Conservation (phyloP, 2,797 vertebrate genomes). For the Anomalospiza imberbis region DNA sequence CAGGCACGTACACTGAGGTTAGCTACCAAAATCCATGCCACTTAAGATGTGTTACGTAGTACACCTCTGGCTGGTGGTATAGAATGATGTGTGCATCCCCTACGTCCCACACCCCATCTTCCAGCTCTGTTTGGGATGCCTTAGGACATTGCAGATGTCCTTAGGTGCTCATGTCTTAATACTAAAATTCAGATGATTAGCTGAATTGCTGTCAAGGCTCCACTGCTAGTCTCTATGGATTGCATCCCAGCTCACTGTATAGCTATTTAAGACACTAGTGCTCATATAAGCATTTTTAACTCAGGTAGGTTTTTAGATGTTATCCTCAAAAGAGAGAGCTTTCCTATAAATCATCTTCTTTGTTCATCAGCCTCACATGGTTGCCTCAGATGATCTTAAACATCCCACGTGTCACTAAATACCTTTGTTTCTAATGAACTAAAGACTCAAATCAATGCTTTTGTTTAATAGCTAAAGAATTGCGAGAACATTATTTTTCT, state of each 20-base stretch:
- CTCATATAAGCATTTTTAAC: background rate
- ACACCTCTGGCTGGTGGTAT: background rate
- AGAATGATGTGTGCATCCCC: background rate
- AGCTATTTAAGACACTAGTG: background rate
- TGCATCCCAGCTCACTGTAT: background rate
- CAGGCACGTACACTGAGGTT: background rate
- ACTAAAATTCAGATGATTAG: background rate
- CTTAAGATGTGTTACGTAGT: background rate
- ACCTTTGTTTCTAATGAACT: background rate
- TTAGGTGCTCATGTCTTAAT: background rate
- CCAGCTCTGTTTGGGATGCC: background rate
- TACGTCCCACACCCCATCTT: background rate
- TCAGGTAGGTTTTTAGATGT: background rate
- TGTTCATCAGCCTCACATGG: background rate
- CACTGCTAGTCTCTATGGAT: background rate
- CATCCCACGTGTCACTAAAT: background rate
- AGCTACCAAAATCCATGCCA: background rate
- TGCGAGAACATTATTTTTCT: background rate
- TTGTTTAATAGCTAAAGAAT: background rate
- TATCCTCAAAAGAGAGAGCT: background rate
- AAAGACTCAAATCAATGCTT: background rate
- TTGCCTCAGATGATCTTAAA: background rate
- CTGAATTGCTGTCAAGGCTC: background rate
- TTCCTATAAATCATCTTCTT: background rate
- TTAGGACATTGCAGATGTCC: background rate